Conservation (phyloP, 2,113 vertebrate genomes). For the Osmerus mordax region DNA sequence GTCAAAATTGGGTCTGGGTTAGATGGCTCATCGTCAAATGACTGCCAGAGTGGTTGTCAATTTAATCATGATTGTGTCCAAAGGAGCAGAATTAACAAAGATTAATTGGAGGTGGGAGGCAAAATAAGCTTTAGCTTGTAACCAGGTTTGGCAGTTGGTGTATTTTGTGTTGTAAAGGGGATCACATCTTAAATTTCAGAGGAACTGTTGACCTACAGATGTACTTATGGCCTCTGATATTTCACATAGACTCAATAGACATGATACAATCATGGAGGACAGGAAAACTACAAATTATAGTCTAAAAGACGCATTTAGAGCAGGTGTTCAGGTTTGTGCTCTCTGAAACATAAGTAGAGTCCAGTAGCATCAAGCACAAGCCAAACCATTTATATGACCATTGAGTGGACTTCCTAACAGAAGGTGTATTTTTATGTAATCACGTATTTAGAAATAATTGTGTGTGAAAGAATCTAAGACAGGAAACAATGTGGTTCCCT, state of each 20-base stretch:
- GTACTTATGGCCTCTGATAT: neutral
- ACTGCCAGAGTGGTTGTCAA: conserved; percentile 25
- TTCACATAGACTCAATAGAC: neutral
- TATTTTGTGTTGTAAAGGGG: neutral
- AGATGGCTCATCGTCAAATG: conserved; percentile 27
- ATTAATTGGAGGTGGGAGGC: conserved; percentile 10
- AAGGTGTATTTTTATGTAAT: conserved; percentile 67
- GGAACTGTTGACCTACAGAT: conserved; percentile 13
- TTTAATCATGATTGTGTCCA: conserved; percentile 30
- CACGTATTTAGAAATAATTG: conserved; percentile 62
- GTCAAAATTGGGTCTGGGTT: conserved; percentile 19
- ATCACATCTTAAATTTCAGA: neutral
- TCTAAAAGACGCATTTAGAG: conserved; percentile 38
- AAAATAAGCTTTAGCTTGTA: conserved; percentile 19
- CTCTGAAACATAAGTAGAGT: conserved; percentile 48
- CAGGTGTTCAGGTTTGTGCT: conserved; percentile 57
- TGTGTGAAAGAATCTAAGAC: conserved; percentile 54
- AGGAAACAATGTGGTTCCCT: conserved; percentile 47
- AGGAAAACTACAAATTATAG: conserved; percentile 26
- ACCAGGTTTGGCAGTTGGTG: neutral
- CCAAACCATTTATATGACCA: conserved; percentile 46
- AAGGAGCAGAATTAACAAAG: conserved; percentile 32
- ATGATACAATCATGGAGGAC: conserved; percentile 22
- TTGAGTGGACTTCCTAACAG: conserved; percentile 45
- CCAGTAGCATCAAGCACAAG: conserved; percentile 53